phyloP scores from a whole-genome alignment of 2,888 invertebrate genomes.

The Troglohyphantes excavatus region DNA sequence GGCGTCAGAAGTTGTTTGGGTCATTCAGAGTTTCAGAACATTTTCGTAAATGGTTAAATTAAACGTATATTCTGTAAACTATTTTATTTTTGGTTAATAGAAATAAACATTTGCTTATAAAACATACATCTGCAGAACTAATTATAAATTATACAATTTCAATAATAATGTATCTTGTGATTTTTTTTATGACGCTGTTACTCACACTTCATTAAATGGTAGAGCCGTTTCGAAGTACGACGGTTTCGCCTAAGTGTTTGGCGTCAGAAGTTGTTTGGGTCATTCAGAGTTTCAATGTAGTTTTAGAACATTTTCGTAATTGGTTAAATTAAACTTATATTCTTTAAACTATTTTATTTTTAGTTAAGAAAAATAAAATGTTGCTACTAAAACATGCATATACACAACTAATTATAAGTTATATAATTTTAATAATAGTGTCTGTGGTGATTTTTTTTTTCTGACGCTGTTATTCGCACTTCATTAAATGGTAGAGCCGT shows the following conservation, averaged over 20 bases:
- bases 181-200: constrained; percentile 53
- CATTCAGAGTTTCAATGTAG: background rate
- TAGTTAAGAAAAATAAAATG: too few relatives aligned
- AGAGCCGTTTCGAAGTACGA: constrained; percentile 32
- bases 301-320: background rate
- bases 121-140: too few relatives aligned
- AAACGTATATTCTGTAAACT: too few relatives aligned
- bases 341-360: too few relatives aligned
- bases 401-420: too few relatives aligned
- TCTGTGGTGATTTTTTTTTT: constrained; percentile 43
- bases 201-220: constrained; percentile 48
- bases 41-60: background rate
- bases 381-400: too few relatives aligned
- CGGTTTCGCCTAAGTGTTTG: background rate
- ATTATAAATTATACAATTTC: too few relatives aligned
- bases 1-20: background rate
- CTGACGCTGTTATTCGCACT: constrained; percentile 47
- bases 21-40: background rate
- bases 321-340: too few relatives aligned
- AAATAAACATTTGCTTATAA: too few relatives aligned
- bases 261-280: background rate
- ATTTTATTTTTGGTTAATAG: too few relatives aligned
- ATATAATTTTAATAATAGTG: too few relatives aligned
- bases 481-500: constrained; percentile 41
- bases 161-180: constrained; percentile 23